A percentile compares a stretch with the other conserved stretches of the same genome.
phyloP scores from a whole-genome alignment of 2,797 vertebrate species.

The Novumbra hubbsi region DNA sequence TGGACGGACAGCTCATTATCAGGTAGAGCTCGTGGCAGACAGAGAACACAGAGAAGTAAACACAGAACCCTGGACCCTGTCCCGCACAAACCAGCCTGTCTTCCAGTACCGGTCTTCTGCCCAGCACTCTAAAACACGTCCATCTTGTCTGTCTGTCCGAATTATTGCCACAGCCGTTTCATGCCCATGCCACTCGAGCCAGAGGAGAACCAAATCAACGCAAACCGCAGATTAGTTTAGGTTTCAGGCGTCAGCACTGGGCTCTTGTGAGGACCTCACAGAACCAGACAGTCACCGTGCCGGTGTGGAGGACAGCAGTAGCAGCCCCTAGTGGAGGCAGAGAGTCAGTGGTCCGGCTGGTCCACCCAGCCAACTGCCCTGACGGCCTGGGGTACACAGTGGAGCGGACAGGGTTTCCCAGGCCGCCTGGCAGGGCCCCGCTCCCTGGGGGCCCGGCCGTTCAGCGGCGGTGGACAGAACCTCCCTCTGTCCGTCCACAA shows the following conservation, averaged over 20 bases:
- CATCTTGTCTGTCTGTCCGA: background rate
- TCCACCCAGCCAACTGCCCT: conserved; percentile 52
- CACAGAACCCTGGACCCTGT: background rate
- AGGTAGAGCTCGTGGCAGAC: background rate
- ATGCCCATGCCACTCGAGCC: background rate
- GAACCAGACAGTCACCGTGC: background rate
- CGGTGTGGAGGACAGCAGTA: background rate
- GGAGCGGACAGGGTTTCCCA: conserved; percentile 56
- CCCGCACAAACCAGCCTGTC: background rate
- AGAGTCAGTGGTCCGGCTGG: conserved; percentile 14
- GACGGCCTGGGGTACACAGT: conserved; percentile 17
- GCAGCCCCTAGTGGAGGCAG: background rate
- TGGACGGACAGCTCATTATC: background rate
- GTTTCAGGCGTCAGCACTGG: background rate
- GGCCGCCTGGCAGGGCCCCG: conserved; percentile 53
- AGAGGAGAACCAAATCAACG: background rate
- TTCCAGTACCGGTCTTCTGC: too few species aligned
- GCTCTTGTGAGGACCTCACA: background rate
- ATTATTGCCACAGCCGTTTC: background rate
- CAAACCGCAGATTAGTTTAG: background rate
- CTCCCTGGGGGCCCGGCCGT: conserved; percentile 48
- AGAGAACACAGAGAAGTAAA: background rate
- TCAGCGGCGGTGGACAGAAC: background rate
- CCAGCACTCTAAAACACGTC: background rate
- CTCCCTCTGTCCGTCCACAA: conserved; percentile 21